Conservation (phyloP, 2,797 vertebrate species). For the Sebastes melanostomus region DNA sequence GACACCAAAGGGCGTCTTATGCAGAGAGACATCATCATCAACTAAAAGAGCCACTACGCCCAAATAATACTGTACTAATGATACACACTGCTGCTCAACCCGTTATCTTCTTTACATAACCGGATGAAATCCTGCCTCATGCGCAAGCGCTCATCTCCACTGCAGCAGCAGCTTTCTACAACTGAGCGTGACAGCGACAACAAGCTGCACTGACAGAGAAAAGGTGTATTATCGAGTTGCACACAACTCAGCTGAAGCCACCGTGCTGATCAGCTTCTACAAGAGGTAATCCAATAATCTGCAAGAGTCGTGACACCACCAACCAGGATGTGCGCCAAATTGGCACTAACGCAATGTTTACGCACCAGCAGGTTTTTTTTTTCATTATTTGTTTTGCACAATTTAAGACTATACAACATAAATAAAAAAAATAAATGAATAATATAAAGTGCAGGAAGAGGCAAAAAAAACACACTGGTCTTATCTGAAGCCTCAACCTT, state of each 20-base stretch:
- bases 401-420: too few relatives aligned
- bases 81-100: background rate
- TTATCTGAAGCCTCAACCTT: too few relatives aligned
- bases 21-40: background rate
- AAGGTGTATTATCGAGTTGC: background rate
- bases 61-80: background rate
- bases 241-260: background rate
- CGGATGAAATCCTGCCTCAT: conserved; percentile 5
- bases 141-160: conserved; percentile 67
- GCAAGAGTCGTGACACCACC: background rate
- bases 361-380: background rate
- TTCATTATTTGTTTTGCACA: too few relatives aligned
- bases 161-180: conserved; percentile 53
- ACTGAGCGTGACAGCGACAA: background rate
- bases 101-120: conserved; percentile 41
- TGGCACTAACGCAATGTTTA: background rate
- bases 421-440: too few relatives aligned
- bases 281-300: background rate
- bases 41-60: rapidly evolving
- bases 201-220: conserved; percentile 5
- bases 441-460: too few relatives aligned
- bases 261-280: too few relatives aligned
- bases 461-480: too few relatives aligned
- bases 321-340: background rate
- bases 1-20: background rate